phyloP scores from a whole-genome alignment of 2,888 invertebrate genomes.

The Dasypogon diadema region DNA sequence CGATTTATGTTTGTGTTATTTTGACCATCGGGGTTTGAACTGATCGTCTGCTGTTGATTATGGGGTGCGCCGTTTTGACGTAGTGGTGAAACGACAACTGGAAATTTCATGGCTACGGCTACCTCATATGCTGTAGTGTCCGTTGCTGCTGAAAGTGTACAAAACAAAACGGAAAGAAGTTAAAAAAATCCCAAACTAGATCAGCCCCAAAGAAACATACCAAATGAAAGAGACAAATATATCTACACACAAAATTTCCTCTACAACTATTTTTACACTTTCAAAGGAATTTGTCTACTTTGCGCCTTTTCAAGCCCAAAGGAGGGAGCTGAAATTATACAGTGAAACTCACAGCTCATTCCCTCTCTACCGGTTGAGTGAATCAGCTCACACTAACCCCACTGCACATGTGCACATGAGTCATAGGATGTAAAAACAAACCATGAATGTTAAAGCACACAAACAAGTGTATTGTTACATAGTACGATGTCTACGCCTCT shows the following conservation, averaged over 20 bases:
- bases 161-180: slow-evolving; percentile 43
- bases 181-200: slow-evolving; percentile 30
- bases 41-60: slow-evolving; percentile 51
- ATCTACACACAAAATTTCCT: neutral
- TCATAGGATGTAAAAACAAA: slow-evolving; percentile 12
- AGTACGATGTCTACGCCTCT: slow-evolving; percentile 26
- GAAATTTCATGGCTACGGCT: slow-evolving; percentile 57
- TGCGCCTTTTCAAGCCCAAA: neutral
- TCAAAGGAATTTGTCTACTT: neutral
- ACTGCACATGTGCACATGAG: slow-evolving; percentile 12
- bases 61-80: slow-evolving; percentile 53
- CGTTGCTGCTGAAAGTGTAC: slow-evolving; percentile 51
- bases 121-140: slow-evolving; percentile 57
- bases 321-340: neutral
- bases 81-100: slow-evolving; percentile 57
- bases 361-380: slow-evolving; percentile 20
- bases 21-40: slow-evolving; percentile 51
- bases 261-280: slow-evolving; percentile 14
- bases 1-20: slow-evolving; percentile 37
- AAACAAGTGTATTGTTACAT: slow-evolving; percentile 15
- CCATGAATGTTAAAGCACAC: neutral
- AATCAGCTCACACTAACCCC: slow-evolving; percentile 20
- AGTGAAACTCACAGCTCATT: neutral
- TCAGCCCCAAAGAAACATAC: neutral
- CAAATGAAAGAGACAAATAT: slow-evolving; percentile 31